Conservation (phyloP, 1,140 invertebrate species). For the Aradophagus sp. region DNA sequence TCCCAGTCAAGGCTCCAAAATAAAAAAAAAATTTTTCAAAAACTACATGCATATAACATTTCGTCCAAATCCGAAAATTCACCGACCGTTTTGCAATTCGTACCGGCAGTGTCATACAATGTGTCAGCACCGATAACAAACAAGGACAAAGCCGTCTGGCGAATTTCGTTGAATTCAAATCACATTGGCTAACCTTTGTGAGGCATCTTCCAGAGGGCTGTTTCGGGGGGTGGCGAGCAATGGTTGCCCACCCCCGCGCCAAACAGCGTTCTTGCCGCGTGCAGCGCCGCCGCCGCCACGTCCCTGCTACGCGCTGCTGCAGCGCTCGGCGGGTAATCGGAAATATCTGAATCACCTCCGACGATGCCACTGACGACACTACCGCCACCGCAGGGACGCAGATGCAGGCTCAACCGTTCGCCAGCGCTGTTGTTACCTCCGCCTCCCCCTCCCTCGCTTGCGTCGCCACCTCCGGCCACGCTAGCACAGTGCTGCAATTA, state of each 20-base stretch:
- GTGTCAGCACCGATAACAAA: too few species aligned
- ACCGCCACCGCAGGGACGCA: slow-evolving; percentile 67
- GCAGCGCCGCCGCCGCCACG: slow-evolving; percentile 74
- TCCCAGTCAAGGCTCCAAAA: too few species aligned
- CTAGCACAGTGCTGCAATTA: slow-evolving; percentile 73
- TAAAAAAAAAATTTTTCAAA: too few species aligned
- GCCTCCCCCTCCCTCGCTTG: slow-evolving; percentile 61
- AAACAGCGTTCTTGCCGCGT: slow-evolving; percentile 76
- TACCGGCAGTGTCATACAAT: too few species aligned
- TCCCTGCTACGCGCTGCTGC: slow-evolving; percentile 72
- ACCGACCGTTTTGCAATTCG: too few species aligned
- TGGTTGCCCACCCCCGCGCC: slow-evolving; percentile 76
- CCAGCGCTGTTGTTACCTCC: slow-evolving; percentile 55
- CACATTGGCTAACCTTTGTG: slow-evolving; percentile 77
- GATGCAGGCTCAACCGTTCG: slow-evolving; percentile 69
- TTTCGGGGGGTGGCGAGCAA: slow-evolving; percentile 76
- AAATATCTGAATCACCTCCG: slow-evolving; percentile 70
- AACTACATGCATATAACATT: too few species aligned
- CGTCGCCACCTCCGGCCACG: slow-evolving; percentile 73
- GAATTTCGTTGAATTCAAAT: too few species aligned
- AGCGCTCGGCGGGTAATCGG: slow-evolving; percentile 74
- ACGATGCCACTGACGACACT: slow-evolving; percentile 57
- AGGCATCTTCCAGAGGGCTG: slow-evolving; percentile 78
- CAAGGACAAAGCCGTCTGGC: too few species aligned
- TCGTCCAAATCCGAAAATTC: too few species aligned